Evolutionary conservation across 2,797 vertebrate species (phyloP).

Genomic region (Alauda arvensis): DNA sequence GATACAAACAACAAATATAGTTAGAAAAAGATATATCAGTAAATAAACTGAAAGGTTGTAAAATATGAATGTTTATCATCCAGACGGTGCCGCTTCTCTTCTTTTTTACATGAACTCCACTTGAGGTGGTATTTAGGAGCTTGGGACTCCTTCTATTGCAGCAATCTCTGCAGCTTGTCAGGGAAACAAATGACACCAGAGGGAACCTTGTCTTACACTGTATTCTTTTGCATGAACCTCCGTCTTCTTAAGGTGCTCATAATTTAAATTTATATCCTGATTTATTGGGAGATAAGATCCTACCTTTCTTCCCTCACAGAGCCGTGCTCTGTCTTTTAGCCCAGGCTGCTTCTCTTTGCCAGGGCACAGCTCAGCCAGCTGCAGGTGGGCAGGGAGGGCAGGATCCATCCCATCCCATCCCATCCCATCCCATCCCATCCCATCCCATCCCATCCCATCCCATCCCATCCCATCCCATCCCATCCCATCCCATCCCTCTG

Average conservation of each 20-base stretch:
- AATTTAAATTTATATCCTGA: constrained; percentile 57
- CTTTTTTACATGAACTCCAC: constrained; percentile 30
- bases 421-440: no score
- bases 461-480: no score
- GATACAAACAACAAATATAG: constrained; percentile 56
- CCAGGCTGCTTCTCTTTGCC: neutral
- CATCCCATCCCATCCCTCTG: neutral
- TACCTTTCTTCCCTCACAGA: neutral
- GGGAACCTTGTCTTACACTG: constrained; percentile 38
- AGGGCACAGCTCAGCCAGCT: neutral
- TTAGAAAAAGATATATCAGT: constrained; percentile 50
- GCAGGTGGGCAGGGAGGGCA: constrained; percentile 2
- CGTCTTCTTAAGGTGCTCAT: constrained; percentile 46
- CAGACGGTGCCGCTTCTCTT: constrained; percentile 8
- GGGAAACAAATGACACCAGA: constrained; percentile 7
- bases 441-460: no score
- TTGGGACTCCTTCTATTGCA: constrained; percentile 23
- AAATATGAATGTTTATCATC: constrained; percentile 41
- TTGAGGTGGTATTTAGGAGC: constrained; percentile 25
- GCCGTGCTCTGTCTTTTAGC: neutral
- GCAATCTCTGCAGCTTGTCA: constrained; percentile 57
- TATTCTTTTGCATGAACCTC: constrained; percentile 57
- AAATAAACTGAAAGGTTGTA: constrained; percentile 58
- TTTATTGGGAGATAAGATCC: constrained; percentile 28
- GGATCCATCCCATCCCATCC: no score